A percentile compares a stretch with the other conserved stretches of the same genome.
These are phyloP conservation scores for Timema cristinae DNA, from an alignment of 2,888 invertebrate genomes.

Conservation along the genomic window DNA sequence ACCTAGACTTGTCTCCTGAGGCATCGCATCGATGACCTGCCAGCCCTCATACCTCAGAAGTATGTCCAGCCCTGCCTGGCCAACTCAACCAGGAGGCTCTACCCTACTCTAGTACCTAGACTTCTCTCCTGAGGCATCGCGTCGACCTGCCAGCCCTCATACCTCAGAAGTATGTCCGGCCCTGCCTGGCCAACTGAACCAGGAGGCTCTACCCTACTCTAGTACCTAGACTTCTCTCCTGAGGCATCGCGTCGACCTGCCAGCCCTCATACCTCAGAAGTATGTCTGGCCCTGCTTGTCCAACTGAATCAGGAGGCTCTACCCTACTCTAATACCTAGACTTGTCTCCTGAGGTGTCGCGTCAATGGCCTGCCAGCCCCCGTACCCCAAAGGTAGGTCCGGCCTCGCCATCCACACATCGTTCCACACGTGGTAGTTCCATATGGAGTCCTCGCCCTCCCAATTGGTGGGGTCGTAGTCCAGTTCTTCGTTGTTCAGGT, in stretches of 20 bases:
- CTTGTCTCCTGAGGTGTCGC: conserved; percentile 81
- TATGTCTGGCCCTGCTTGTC: too few species aligned
- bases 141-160: conserved; percentile 89
- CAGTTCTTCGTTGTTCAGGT: conserved; percentile 60
- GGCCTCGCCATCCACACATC: conserved; percentile 83
- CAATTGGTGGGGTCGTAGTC: conserved; percentile 64
- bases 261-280: too few species aligned
- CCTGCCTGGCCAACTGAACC: too few species aligned
- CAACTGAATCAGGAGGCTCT: too few species aligned
- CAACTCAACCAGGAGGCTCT: too few species aligned
- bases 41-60: conserved; percentile 79
- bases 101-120: too few species aligned
- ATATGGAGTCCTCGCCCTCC: conserved; percentile 68
- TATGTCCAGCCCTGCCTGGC: conserved; percentile 73
- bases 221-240: too few species aligned
- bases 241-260: too few species aligned
- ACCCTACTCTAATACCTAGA: too few species aligned
- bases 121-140: too few species aligned
- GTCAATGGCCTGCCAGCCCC: conserved; percentile 88
- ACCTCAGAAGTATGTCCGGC: conserved; percentile 69
- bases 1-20: conserved; percentile 64
- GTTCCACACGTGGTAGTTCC: conserved; percentile 89
- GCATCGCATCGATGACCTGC: conserved; percentile 85
- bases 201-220: too few species aligned
- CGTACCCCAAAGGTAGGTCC: conserved; percentile 71